These are phyloP conservation scores for Rhopilema esculentum DNA, from an alignment of 30 jellyfish, hydroid and myxozoan species.

Conservation along the genomic window DNA sequence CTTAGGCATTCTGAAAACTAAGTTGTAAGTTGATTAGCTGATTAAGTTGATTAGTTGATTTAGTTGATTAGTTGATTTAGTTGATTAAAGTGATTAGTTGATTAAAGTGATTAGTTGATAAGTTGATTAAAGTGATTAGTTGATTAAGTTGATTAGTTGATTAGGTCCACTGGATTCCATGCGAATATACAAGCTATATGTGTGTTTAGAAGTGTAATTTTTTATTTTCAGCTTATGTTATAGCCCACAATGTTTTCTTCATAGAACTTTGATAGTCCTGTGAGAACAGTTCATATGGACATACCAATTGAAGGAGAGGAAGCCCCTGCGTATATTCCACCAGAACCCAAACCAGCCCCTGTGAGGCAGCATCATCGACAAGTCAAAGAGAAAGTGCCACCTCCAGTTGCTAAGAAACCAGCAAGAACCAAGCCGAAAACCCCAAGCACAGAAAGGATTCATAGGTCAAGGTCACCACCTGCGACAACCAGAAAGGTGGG, in stretches of 20 bases:
- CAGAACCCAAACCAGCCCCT: conserved; percentile 14
- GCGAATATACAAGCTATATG: too few species aligned
- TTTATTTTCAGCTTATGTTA: neutral
- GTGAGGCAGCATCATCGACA: conserved; percentile 17
- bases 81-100: too few species aligned
- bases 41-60: too few species aligned
- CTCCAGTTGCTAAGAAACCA: conserved; percentile 89
- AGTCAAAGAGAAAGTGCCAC: conserved; percentile 67
- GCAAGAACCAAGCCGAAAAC: conserved; percentile 73
- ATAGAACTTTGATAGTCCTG: conserved; percentile 64
- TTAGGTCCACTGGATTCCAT: too few species aligned
- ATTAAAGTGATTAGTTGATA: too few species aligned
- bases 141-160: too few species aligned
- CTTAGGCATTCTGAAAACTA: too few species aligned
- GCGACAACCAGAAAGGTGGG: conserved; percentile 38
- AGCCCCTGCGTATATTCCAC: conserved; percentile 16
- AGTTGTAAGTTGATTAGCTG: too few species aligned
- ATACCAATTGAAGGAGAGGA: conserved; percentile 43
- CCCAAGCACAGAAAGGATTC: conserved; percentile 22
- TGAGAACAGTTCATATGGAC: conserved; percentile 6
- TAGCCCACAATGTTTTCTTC: neutral
- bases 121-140: too few species aligned
- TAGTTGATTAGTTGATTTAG: too few species aligned
- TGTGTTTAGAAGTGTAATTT: neutral
- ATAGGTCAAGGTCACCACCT: conserved; percentile 85